Conservation (phyloP, 2,888 invertebrate genomes). For the Phalera bucephala region DNA sequence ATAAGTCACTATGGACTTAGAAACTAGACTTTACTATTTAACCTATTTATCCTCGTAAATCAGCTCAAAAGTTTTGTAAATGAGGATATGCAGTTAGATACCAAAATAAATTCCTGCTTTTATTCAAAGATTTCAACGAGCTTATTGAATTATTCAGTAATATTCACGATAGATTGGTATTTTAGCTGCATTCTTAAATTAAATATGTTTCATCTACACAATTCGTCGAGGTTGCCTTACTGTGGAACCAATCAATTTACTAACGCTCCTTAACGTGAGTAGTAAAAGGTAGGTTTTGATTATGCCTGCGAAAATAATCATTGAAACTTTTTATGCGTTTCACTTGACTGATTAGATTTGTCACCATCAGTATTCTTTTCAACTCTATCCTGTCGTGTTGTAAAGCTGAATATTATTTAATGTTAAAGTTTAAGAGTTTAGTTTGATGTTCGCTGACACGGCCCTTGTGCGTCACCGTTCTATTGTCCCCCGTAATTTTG, state of each 20-base stretch:
- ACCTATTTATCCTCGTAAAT: no score
- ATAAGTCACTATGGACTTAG: no score
- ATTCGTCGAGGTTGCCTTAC: slow-evolving; percentile 9
- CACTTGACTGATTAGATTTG: no score
- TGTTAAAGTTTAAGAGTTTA: neutral
- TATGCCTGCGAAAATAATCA: neutral
- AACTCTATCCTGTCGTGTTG: neutral
- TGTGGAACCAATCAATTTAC: slow-evolving; percentile 8
- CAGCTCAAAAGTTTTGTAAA: no score
- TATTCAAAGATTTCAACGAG: no score
- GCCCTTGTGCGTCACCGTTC: slow-evolving; percentile 42
- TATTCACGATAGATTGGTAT: no score
- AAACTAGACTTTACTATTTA: no score
- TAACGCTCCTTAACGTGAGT: slow-evolving; percentile 2
- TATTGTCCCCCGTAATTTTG: slow-evolving; percentile 48
- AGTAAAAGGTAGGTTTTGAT: neutral
- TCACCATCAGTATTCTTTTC: no score
- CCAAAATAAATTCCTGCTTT: no score
- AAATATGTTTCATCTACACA: slow-evolving; percentile 5
- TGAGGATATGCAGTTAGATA: no score
- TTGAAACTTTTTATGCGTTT: neutral
- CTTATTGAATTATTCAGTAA: no score
- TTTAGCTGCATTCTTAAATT: no score
- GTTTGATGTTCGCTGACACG: slow-evolving; percentile 14
- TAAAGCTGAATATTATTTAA: neutral